Percentiles rank a stretch among this genome's conserved stretches.
phyloP scores from a whole-genome alignment of 2,113 vertebrate species.

The Pantherophis guttatus region DNA sequence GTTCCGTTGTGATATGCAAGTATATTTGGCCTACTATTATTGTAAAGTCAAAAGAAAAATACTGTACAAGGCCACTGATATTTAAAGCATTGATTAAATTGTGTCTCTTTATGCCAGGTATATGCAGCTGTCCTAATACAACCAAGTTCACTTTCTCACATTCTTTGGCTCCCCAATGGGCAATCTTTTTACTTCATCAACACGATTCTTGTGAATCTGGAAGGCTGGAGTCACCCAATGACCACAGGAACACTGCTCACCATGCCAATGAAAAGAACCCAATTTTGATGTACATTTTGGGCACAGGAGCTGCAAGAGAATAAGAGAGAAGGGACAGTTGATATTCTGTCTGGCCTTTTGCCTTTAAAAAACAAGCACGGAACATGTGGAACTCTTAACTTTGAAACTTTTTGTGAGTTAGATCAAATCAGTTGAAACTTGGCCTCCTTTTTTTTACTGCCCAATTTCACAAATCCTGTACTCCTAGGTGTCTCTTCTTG shows the following conservation, averaged over 20 bases:
- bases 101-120: rapidly evolving
- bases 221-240: slow-evolving; percentile 92
- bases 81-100: not conserved
- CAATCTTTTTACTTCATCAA: slow-evolving; percentile 83
- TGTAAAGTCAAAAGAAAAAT: not conserved
- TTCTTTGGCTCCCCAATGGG: slow-evolving; percentile 47
- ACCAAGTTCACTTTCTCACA: slow-evolving; percentile 24
- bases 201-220: slow-evolving; percentile 89
- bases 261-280: slow-evolving; percentile 93
- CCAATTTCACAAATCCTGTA: not conserved
- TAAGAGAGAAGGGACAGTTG: rapidly evolving
- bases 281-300: slow-evolving; percentile 88
- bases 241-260: slow-evolving; percentile 92
- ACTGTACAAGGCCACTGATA: not conserved
- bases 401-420: not conserved
- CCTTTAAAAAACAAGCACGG: not conserved
- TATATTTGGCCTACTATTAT: not conserved
- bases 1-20: not conserved
- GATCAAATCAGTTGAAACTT: not conserved
- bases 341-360: not conserved
- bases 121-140: too few relatives aligned
- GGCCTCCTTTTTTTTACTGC: not conserved
- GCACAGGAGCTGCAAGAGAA: slow-evolving; percentile 83
- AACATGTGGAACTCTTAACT: not conserved
- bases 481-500: not conserved